Conservation (phyloP, 2,888 invertebrate species). For the Hedya salicella region DNA sequence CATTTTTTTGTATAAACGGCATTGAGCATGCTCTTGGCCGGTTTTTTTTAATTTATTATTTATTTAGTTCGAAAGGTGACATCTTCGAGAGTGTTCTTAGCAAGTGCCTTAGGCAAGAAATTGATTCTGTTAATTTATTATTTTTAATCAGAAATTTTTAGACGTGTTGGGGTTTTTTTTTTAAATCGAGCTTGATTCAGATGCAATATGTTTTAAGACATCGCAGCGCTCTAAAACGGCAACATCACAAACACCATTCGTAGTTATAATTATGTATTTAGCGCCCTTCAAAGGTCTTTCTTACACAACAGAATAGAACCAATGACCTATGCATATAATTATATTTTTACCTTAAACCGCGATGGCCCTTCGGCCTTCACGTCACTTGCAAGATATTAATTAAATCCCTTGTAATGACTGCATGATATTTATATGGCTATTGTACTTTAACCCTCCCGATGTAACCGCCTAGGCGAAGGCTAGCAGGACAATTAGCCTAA, state of each 20-base stretch:
- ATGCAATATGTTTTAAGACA: no score
- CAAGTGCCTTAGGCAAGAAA: no score
- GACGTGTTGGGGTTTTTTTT: no score
- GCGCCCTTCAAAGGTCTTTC: neutral
- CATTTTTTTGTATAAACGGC: no score
- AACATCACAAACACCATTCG: neutral
- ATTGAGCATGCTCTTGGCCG: no score
- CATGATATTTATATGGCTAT: constrained; percentile 36
- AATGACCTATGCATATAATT: constrained; percentile 22
- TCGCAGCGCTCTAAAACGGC: neutral
- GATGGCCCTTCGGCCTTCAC: constrained; percentile 36
- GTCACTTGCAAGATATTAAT: constrained; percentile 8
- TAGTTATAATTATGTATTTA: neutral
- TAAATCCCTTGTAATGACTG: constrained; percentile 14
- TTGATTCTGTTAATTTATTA: no score
- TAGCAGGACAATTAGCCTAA: constrained; percentile 59
- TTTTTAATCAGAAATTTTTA: no score
- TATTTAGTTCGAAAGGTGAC: no score
- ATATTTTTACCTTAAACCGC: constrained; percentile 36
- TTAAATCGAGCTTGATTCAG: no score
- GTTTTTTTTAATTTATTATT: no score
- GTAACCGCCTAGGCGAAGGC: constrained; percentile 54
- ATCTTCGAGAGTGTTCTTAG: no score
- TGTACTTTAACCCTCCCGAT: constrained; percentile 43
- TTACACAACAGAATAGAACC: neutral